Base-by-base conservation (phyloP, 2,888 invertebrate species). In the Agriopis marginaria region DNA sequence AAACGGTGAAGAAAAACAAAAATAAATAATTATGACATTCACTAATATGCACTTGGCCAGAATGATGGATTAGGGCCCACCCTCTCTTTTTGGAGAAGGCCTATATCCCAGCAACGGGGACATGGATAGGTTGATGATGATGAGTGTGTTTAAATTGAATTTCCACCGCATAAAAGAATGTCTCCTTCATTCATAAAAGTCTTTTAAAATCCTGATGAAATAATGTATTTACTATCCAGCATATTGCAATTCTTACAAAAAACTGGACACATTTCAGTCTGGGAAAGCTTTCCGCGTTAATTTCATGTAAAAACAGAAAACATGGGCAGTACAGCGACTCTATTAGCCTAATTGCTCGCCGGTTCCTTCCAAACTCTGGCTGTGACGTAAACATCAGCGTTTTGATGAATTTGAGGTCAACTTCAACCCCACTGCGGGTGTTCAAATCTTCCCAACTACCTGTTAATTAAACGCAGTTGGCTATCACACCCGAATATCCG, bases 391-490 rank as follows among this genome's bases (percentile, higher is more conserved):
- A 81, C 75, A 79, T 79, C 78, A 54, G 47, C 59, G 63, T 63
- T 50, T 70, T 74, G 77, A 78, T 79, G 77, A 81, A 80, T 80
- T 77, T 54, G 75, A 79, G 75, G 74, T 74, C 54, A 75, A 70
- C 61, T 73, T 68, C 66, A 68, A 68, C 68, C 79, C 78, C 74
- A 64, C 63, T 67, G 73, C 67, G 73, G 70, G 68, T 77, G 71
- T 76, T 73, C 73, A 49, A 68, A 82, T 79, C 76, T 82, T 82
- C 79, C 73, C 82, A 76, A 76, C 77, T 75, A 79, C 79, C 80
- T 82, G 80, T 79, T 83, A 83, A 84, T 82, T 79, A 81, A 79
- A 78, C 77, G 72, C 74, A 68, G 78, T 74, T 72, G 71, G 75
- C 70, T 75, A 74, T 71, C 50, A 58, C 71, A 74, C 74, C 56